Evolutionary conservation across 2,888 invertebrate species (phyloP), one percentile per base, ranked within the genome.

Genomic region (Trissolcus brochymenae): DNA sequence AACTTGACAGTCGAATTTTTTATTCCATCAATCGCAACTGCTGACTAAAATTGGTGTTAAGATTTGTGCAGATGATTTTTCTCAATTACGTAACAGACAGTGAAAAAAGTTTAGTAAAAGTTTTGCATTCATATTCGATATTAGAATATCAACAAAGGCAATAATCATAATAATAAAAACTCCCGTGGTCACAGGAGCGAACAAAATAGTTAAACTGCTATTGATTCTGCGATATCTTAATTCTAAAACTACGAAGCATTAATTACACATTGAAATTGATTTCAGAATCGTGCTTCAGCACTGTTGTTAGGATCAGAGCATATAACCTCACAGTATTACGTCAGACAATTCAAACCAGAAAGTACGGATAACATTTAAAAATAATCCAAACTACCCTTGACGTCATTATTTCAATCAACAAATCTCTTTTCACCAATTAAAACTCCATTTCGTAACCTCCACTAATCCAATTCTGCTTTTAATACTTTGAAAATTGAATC

Each of bases 391-490:
- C 9, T 53, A 56, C 56, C 17, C 19, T 29, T 50, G 50, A 43
- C 60, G 62, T 21, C 49, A 71, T 64, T 62, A 56, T 51, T 51
- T 19, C 35, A 35, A 35, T 35, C 35, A 35, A 61, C 60, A 49
- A 55, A 21, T 60, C 55, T 62, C 51, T 43, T 71, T 71, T 71
- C 21, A 50, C 35, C 71, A 62, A 71, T 71, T 62, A 61, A 71
- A 71, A 62, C 56, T 57, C 62, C 54, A 71, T 71, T 71, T 55
- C 70, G 59, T 62, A 49, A 62, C 56, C 19, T 21, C 6, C 46
- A 25, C 51, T 64, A 71, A 71, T 64, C 62, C 25, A 51, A 51
- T 71, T 53, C 46, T 6, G 29, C 2, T 50, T 46, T 49, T 71
- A 71, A 71, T 62, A 61, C 53, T 41, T 49, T 13, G 25, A 64